Percentiles rank a stretch among this genome's conserved stretches.
Evolutionary conservation across 2,797 vertebrate genomes (phyloP).

Genomic region (Gymnoscopelus microlampas): DNA sequence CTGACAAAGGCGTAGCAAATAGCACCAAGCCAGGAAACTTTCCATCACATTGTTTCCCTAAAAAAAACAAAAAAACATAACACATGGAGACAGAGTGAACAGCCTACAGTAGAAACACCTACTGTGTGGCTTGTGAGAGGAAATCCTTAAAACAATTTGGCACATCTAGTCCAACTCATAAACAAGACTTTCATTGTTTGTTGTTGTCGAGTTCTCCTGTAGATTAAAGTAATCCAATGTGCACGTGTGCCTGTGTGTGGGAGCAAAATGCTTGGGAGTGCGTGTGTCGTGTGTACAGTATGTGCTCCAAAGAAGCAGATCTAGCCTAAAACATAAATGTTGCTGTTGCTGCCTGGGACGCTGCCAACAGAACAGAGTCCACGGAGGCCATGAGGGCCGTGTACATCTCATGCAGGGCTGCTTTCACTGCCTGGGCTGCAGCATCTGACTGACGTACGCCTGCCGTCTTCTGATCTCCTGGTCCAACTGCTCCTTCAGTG

Average conservation of each 20-base stretch:
- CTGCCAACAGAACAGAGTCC: conserved; percentile 51
- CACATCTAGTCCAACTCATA: conserved; percentile 68
- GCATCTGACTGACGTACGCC: conserved; percentile 70
- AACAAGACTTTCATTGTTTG: conserved; percentile 83
- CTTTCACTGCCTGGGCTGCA: conserved; percentile 63
- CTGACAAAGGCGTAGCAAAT: background rate
- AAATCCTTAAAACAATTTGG: conserved; percentile 83
- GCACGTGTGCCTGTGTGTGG: conserved; percentile 63
- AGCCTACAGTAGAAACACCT: conserved; percentile 29
- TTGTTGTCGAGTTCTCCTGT: conserved; percentile 78
- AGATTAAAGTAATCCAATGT: conserved; percentile 77
- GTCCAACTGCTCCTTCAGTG: conserved; percentile 82
- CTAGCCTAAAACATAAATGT: conserved; percentile 42
- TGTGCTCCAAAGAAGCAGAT: conserved; percentile 44
- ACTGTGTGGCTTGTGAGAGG: conserved; percentile 55
- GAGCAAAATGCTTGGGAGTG: background rate
- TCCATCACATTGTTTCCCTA: conserved; percentile 50
- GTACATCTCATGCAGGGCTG: conserved; percentile 39
- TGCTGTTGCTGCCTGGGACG: conserved; percentile 43
- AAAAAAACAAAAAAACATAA: conserved; percentile 34
- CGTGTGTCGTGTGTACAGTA: conserved; percentile 26
- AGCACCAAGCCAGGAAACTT: conserved; percentile 44
- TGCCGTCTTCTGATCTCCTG: conserved; percentile 73
- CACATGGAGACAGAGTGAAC: background rate
- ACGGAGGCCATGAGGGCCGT: conserved; percentile 49